Evolutionary conservation across 2,888 invertebrate genomes (phyloP).

Genomic region (Lochmaea crataegi): DNA sequence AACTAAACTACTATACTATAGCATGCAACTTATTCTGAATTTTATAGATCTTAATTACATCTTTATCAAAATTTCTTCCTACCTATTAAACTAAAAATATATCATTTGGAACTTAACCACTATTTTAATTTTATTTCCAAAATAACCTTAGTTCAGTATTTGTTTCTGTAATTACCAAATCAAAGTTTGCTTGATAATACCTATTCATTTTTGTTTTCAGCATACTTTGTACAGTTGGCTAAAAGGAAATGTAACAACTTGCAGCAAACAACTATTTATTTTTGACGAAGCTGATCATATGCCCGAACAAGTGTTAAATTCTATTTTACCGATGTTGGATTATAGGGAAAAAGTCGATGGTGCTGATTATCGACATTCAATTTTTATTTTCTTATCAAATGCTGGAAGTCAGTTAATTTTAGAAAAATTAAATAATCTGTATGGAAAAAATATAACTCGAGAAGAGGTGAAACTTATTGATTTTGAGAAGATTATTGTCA

Average conservation of each 20-base stretch:
- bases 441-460: slow-evolving; percentile 70
- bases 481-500: slow-evolving; percentile 77
- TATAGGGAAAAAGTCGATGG: slow-evolving; percentile 78
- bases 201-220: slow-evolving; percentile 60
- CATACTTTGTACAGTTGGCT: slow-evolving; percentile 70
- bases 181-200: neutral
- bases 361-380: slow-evolving; percentile 79
- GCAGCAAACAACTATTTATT: slow-evolving; percentile 86
- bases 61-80: too few relatives aligned
- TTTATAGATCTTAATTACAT: too few relatives aligned
- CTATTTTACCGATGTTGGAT: slow-evolving; percentile 89
- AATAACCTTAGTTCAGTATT: too few relatives aligned
- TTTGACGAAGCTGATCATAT: slow-evolving; percentile 98
- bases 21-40: too few relatives aligned
- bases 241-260: slow-evolving; percentile 73
- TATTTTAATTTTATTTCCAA: too few relatives aligned
- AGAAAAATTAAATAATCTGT: slow-evolving; percentile 69
- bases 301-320: slow-evolving; percentile 83
- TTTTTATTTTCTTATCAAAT: slow-evolving; percentile 93
- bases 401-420: slow-evolving; percentile 83
- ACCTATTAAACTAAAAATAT: too few relatives aligned
- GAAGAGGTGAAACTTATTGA: slow-evolving; percentile 74
- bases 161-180: neutral
- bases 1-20: too few relatives aligned
- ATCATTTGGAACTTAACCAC: too few relatives aligned